phyloP scores from a whole-genome alignment of 2,888 invertebrate species.

The Drosophila phalerata region DNA sequence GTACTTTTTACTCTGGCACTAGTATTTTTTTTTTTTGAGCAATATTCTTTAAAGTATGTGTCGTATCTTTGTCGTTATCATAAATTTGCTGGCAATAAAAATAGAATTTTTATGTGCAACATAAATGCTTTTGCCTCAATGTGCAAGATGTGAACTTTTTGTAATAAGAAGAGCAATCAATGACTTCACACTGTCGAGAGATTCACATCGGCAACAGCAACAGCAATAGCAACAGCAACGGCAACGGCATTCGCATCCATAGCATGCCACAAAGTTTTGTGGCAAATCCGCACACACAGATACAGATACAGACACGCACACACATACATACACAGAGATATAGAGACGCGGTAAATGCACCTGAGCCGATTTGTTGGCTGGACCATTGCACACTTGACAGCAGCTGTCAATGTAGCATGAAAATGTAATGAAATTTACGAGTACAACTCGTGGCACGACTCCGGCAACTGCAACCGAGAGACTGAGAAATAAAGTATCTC shows the following conservation, averaged over 20 bases:
- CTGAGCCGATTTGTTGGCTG: slow-evolving; percentile 38
- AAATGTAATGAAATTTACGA: slow-evolving; percentile 53
- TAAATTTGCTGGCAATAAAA: neutral
- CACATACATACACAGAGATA: slow-evolving; percentile 1
- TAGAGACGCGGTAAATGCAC: slow-evolving; percentile 30
- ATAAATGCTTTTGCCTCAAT: slow-evolving; percentile 4
- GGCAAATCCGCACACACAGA: slow-evolving; percentile 22
- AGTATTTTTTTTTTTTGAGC: neutral
- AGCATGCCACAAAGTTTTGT: slow-evolving; percentile 37
- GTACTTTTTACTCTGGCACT: neutral
- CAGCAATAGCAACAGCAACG: slow-evolving; percentile 7
- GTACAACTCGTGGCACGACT: slow-evolving; percentile 16
- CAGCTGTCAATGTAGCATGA: slow-evolving; percentile 65
- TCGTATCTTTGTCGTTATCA: neutral
- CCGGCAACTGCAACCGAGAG: slow-evolving; percentile 4
- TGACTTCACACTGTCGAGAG: slow-evolving; percentile 14
- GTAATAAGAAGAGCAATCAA: slow-evolving; percentile 50
- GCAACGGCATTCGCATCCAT: neutral
- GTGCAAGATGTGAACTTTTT: slow-evolving; percentile 20
- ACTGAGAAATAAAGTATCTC: neutral
- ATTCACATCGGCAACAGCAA: neutral
- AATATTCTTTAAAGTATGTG: neutral
- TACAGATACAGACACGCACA: slow-evolving; percentile 4
- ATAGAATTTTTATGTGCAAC: neutral
- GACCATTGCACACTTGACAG: slow-evolving; percentile 38